These are phyloP conservation scores for Lycopodina hypogea DNA, from an alignment of 37 sponge, comb jelly and placozoan genomes.

Conservation along the genomic window DNA sequence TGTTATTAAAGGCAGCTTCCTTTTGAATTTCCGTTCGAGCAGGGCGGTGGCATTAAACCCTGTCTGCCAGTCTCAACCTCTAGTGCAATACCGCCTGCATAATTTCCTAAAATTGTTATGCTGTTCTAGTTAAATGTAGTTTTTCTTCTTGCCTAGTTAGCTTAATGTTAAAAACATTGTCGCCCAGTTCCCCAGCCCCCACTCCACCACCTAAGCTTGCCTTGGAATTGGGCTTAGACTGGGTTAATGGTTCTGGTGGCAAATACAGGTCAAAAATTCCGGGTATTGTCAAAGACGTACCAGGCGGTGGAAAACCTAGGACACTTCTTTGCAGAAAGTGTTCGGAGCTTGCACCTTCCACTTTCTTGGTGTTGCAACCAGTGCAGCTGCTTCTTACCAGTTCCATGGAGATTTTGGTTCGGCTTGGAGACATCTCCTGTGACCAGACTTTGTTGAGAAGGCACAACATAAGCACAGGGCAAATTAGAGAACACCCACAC, in stretches of 20 bases:
- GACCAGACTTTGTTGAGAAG: not conserved
- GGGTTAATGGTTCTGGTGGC: not conserved
- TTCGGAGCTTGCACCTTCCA: not conserved
- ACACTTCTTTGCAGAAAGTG: not conserved
- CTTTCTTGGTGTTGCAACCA: not conserved
- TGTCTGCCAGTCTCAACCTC: too few species aligned
- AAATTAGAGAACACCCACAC: not conserved
- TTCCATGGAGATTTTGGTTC: not conserved
- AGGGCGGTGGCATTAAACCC: too few species aligned
- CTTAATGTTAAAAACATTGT: constrained; percentile 1
- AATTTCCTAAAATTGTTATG: too few species aligned
- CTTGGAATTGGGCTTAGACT: not conserved
- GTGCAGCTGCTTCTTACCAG: constrained; percentile 5
- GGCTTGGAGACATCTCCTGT: not conserved
- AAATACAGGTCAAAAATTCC: not conserved
- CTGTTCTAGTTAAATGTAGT: too few species aligned
- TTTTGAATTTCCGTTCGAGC: too few species aligned
- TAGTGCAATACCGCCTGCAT: too few species aligned
- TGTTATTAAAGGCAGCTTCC: too few species aligned
- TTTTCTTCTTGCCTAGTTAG: too few species aligned
- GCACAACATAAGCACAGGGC: not conserved
- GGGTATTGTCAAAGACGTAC: not conserved
- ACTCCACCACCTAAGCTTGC: not conserved
- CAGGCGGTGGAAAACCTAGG: not conserved
- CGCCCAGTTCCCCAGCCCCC: not conserved